Percentiles rank a stretch among this genome's conserved stretches.
Evolutionary conservation across 2,113 vertebrate species (phyloP).

Genomic region (Tenrec ecaudatus): DNA sequence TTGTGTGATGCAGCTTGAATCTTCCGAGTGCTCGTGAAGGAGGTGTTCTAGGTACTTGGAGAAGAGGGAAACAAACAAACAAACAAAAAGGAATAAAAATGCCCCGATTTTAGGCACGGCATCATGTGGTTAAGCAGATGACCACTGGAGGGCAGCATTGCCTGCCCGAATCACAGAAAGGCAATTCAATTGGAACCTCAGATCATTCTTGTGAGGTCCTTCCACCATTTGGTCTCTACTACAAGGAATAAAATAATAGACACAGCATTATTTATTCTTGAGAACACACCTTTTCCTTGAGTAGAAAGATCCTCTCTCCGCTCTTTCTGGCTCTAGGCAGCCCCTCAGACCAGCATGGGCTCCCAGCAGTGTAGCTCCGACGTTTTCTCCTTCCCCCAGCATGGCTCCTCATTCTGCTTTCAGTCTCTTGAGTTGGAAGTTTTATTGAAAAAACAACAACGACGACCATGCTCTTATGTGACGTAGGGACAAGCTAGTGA

Average conservation of each 20-base stretch:
- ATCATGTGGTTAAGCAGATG: constrained; percentile 37
- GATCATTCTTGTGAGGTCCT: neutral
- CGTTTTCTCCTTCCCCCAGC: neutral
- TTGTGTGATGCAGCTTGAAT: neutral
- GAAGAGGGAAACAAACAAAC: neutral
- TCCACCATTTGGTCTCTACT: constrained; percentile 52
- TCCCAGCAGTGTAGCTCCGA: neutral
- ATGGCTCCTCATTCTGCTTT: neutral
- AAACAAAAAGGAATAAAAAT: neutral
- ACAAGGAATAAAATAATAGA: constrained; percentile 28
- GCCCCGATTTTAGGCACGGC: neutral
- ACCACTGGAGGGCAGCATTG: constrained; percentile 79
- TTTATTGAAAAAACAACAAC: constrained; percentile 9
- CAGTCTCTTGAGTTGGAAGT: constrained; percentile 32
- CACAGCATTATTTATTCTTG: neutral
- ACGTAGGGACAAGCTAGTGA: neutral
- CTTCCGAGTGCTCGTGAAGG: neutral
- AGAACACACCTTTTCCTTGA: neutral
- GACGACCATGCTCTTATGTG: neutral
- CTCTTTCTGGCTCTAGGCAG: neutral
- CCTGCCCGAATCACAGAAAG: constrained; percentile 53
- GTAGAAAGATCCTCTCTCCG: neutral
- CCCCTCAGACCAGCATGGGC: neutral
- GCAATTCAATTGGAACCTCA: neutral
- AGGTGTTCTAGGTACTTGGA: constrained; percentile 9